phyloP scores from a whole-genome alignment of 2,113 vertebrate species.

The Boleophthalmus pectinirostris region DNA sequence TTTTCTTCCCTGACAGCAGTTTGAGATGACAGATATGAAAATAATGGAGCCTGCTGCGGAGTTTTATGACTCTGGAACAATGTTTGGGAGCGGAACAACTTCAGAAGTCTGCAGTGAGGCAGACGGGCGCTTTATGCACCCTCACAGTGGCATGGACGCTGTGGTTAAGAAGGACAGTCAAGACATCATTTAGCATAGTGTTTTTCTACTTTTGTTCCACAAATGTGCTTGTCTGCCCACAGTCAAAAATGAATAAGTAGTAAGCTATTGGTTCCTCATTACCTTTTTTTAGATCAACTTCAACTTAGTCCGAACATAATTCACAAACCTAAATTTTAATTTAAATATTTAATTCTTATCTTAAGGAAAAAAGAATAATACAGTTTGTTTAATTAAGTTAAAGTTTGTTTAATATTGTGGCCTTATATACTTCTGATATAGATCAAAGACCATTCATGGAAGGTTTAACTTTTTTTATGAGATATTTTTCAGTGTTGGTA shows the following conservation, averaged over 20 bases:
- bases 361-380: too few relatives aligned
- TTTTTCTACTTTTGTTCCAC: conserved; percentile 16
- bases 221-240: conserved; percentile 16
- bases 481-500: too few relatives aligned
- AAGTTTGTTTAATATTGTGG: too few relatives aligned
- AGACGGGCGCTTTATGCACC: conserved; percentile 21
- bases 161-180: conserved; percentile 19
- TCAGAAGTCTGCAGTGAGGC: conserved; percentile 23
- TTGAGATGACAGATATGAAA: conserved; percentile 57
- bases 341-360: too few relatives aligned
- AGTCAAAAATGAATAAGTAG: not conserved
- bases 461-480: too few relatives aligned
- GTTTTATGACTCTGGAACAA: conserved; percentile 47
- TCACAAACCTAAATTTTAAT: too few relatives aligned
- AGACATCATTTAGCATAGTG: conserved; percentile 13
- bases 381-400: too few relatives aligned
- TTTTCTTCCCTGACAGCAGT: conserved; percentile 33
- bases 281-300: not conserved
- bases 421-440: too few relatives aligned
- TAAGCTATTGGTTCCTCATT: not conserved
- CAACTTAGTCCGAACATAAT: too few relatives aligned
- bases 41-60: conserved; percentile 51
- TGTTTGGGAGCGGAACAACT: conserved; percentile 44
- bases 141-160: conserved; percentile 16
- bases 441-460: too few relatives aligned